phyloP scores from a whole-genome alignment of 2,797 vertebrate genomes.

The Cygnus olor region DNA sequence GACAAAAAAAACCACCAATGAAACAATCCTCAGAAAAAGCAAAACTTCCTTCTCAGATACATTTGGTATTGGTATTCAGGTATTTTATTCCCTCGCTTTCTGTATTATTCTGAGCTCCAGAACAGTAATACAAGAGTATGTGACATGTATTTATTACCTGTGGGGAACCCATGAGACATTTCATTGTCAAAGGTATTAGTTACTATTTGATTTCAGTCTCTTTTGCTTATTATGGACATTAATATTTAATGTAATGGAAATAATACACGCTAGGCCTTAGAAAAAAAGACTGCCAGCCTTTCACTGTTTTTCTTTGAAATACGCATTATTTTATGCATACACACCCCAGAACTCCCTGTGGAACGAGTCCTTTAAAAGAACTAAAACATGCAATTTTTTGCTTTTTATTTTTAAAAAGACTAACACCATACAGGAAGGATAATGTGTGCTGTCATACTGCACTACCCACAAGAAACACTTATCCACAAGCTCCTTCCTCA shows the following conservation, averaged over 20 bases:
- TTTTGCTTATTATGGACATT: not conserved
- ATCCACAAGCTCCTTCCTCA: not conserved
- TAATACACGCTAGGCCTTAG: not conserved
- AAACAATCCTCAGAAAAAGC: not conserved
- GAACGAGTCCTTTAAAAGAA: not conserved
- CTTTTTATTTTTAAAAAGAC: not conserved
- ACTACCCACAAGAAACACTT: not conserved
- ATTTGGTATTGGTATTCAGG: not conserved
- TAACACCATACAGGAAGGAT: not conserved
- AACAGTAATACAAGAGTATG: not conserved
- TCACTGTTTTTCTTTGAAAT: not conserved
- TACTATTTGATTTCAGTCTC: not conserved
- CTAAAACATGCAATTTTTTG: not conserved
- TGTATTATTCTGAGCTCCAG: not conserved
- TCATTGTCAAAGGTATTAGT: not conserved
- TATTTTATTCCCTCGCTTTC: not conserved
- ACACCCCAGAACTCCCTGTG: not conserved
- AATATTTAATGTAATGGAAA: not conserved
- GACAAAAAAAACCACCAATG: not conserved
- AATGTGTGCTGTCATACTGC: not conserved
- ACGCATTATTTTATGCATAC: not conserved
- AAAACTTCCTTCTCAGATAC: not conserved
- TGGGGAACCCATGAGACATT: not conserved
- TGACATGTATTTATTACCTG: not conserved
- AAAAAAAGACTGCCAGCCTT: not conserved